Conservation (phyloP, 2,888 invertebrate genomes). For the Rotaria sp. region DNA sequence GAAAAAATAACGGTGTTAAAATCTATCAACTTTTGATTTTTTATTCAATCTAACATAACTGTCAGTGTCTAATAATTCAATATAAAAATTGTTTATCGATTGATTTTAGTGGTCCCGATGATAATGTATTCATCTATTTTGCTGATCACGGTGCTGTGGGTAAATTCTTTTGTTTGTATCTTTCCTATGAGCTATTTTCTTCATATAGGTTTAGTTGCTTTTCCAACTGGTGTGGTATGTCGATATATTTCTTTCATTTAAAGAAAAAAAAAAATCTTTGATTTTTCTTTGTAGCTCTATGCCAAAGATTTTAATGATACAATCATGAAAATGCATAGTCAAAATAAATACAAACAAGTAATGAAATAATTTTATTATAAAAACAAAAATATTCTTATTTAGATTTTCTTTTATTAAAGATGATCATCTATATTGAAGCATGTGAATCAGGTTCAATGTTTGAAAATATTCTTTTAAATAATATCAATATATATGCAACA, state of each 20-base stretch:
- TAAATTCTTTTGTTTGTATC: background rate
- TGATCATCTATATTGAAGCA: slow-evolving; percentile 63
- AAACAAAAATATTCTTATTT: slow-evolving; percentile 18
- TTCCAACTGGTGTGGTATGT: slow-evolving; percentile 51
- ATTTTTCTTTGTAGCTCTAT: slow-evolving; percentile 47
- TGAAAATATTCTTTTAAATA: slow-evolving; percentile 57
- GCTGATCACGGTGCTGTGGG: slow-evolving; percentile 62
- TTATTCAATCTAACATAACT: background rate
- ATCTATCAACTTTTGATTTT: background rate
- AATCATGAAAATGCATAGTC: slow-evolving; percentile 55
- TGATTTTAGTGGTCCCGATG: slow-evolving; percentile 58
- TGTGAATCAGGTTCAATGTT: slow-evolving; percentile 65
- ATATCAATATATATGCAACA: slow-evolving; percentile 61
- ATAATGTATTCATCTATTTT: slow-evolving; percentile 63
- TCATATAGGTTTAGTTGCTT: slow-evolving; percentile 58
- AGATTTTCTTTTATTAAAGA: slow-evolving; percentile 49
- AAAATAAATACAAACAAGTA: slow-evolving; percentile 57
- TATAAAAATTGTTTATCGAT: background rate
- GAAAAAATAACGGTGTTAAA: too few relatives aligned
- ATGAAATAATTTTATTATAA: slow-evolving; percentile 38
- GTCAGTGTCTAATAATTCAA: too few relatives aligned
- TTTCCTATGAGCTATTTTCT: slow-evolving; percentile 26
- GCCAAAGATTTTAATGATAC: slow-evolving; percentile 52
- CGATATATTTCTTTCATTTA: too few relatives aligned
- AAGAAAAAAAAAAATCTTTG: background rate